Percentiles rank a stretch among this genome's conserved stretches.
Conservation (phyloP, 1,140 invertebrate genomes). For the Drosophila burlai region DNA sequence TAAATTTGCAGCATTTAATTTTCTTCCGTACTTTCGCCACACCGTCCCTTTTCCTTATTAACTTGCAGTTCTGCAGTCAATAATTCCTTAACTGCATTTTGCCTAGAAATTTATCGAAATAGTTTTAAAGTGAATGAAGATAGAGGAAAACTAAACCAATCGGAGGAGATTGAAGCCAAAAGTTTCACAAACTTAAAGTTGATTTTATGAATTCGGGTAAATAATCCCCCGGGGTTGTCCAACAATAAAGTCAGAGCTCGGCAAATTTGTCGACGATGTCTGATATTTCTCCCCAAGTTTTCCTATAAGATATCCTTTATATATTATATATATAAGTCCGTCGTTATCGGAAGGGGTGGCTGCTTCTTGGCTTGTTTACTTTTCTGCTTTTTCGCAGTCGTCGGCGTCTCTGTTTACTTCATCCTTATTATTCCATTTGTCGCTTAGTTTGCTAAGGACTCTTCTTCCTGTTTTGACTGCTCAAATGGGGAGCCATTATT, state of each 20-base stretch:
- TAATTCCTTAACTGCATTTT: constrained; percentile 5
- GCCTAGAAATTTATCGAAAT: constrained; percentile 26
- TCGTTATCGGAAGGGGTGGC: constrained; percentile 23
- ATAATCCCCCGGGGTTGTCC: constrained; percentile 34
- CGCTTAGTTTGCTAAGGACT: constrained; percentile 44
- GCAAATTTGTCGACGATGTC: constrained; percentile 17
- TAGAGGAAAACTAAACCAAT: constrained; percentile 35
- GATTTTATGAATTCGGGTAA: constrained; percentile 45
- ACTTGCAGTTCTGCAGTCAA: constrained; percentile 8
- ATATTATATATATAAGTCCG: constrained; percentile 19
- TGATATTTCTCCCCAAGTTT: constrained; percentile 37
- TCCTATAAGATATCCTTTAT: constrained; percentile 24
- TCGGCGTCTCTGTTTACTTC: constrained; percentile 50
- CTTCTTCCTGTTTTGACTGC: constrained; percentile 55
- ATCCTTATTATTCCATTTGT: constrained; percentile 57
- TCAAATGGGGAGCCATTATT: constrained; percentile 49
- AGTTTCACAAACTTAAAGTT: constrained; percentile 42
- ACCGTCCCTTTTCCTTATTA: constrained; percentile 11
- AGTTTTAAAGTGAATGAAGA: constrained; percentile 17
- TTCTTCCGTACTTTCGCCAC: constrained; percentile 7
- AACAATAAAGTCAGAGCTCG: constrained; percentile 35
- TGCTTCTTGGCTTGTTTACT: constrained; percentile 39
- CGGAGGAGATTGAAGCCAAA: constrained; percentile 14
- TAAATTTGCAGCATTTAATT: constrained; percentile 43
- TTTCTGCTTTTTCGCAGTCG: constrained; percentile 44